Conservation (phyloP, 2,113 vertebrate species). For the Lota lota region DNA sequence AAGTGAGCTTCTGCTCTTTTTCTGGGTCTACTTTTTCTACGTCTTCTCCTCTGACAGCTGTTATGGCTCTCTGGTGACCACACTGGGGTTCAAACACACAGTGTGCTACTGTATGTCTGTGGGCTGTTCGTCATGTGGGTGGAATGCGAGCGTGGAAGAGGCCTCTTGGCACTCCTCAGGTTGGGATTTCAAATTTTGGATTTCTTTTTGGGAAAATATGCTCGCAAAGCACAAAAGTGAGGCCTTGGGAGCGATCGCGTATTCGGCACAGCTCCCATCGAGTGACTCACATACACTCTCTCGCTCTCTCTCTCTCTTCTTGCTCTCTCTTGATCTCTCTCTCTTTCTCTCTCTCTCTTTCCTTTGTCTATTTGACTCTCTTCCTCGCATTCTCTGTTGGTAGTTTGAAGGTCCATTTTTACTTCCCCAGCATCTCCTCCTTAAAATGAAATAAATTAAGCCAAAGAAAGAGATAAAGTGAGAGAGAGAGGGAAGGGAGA, state of each 20-base stretch:
- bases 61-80: constrained; percentile 17
- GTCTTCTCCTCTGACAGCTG: constrained; percentile 15
- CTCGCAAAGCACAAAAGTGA: constrained; percentile 5
- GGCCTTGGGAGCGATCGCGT: constrained; percentile 8
- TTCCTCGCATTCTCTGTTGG: constrained; percentile 10
- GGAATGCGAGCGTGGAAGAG: constrained; percentile 15
- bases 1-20: constrained; percentile 18
- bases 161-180: constrained; percentile 14
- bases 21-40: constrained; percentile 7
- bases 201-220: constrained; percentile 1
- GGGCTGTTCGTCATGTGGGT: constrained; percentile 6
- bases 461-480: constrained; percentile 25
- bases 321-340: neutral
- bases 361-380: neutral
- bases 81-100: constrained; percentile 2
- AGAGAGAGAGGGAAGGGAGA: constrained; percentile 29
- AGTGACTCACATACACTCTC: constrained; percentile 35
- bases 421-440: neutral
- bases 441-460: neutral
- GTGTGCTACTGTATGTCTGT: constrained; percentile 6
- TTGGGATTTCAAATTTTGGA: constrained; percentile 7
- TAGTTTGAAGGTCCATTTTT: constrained; percentile 47
- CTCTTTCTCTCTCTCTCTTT: constrained; percentile 32
- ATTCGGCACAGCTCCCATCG: constrained; percentile 1
- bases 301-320: constrained; percentile 45